Base-by-base conservation (phyloP, 2,888 invertebrate species). In the Caenorhabditis afra region DNA sequence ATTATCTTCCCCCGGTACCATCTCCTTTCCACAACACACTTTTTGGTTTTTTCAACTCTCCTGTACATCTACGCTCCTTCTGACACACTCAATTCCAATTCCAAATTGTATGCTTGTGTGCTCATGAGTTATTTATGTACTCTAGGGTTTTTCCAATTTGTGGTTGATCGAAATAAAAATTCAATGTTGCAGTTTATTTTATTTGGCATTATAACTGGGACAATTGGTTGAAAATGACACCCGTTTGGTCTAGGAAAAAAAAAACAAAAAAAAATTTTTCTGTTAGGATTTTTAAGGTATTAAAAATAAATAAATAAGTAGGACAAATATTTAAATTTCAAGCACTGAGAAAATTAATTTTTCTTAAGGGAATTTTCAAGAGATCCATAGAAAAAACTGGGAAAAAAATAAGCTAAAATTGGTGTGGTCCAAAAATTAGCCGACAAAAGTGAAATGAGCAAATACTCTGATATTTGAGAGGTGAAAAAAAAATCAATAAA, bases 41-140 rank as follows among this genome's bases (percentile, higher is more conserved):
- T 57, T 61, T 29, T 29, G 29, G 62, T 29, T 62, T 71, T 62
- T 62, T 57, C 35, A 61, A 64, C 62, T 49, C 62, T 64, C 20
- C 49, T 71, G 71, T 71, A 71, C 62, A 71, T 71, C 62, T 41
- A 62, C 55, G 55, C 71, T 71, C 57, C 22, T 1, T 14, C 47
- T 49, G 35, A 35, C 20, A 59, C 59, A 59, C 20, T 52, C 58
- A 37, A 59, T 47, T 66, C 29, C 57, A 53, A 22, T n/a, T 18
- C n/a, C n/a, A 16, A 52, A 23, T 47, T 29, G 29, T 29, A 8
- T 59, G 59, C 11, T n/a, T n/a, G 11, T 29, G 57, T 61, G 11
- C 35, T 52, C 62, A 71, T 18, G 49, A 71, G 71, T 41, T 57
- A 62, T 71, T 61, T 62, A 55, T 71, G 62, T 64, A 62, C 62